phyloP scores from a whole-genome alignment of 2,888 invertebrate genomes.

The Girardia tigrina region DNA sequence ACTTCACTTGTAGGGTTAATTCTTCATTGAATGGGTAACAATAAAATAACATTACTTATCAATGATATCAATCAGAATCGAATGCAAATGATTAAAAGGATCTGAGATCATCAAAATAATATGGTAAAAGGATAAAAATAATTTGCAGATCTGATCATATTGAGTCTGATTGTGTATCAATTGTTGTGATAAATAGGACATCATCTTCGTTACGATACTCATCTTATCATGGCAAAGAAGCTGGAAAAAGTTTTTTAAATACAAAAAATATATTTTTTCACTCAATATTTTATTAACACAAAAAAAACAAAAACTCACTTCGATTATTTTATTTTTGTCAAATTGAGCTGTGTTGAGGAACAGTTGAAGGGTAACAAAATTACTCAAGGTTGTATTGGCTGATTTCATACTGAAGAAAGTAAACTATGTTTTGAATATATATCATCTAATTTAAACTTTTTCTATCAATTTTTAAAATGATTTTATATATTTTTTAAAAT shows the following conservation, averaged over 20 bases:
- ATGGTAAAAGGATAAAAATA: background rate
- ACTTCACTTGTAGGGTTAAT: no score
- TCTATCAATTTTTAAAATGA: no score
- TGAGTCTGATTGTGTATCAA: background rate
- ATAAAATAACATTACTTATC: background rate
- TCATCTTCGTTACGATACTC: background rate
- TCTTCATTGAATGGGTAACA: no score
- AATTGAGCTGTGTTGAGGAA: background rate
- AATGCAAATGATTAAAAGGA: background rate
- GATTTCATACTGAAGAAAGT: background rate
- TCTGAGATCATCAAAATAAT: background rate
- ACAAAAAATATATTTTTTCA: no score
- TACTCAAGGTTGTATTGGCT: background rate
- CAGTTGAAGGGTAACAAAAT: background rate
- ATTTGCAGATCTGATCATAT: background rate
- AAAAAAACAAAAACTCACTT: no score
- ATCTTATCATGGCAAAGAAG: background rate
- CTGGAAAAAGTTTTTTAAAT: background rate
- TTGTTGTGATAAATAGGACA: background rate
- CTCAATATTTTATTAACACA: no score
- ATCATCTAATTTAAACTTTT: no score
- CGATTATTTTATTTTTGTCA: background rate
- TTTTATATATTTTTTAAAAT: no score
- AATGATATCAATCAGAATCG: background rate
- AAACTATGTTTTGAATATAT: background rate